Conservation (phyloP, 2,113 vertebrate genomes). For the Corapipo altera region DNA sequence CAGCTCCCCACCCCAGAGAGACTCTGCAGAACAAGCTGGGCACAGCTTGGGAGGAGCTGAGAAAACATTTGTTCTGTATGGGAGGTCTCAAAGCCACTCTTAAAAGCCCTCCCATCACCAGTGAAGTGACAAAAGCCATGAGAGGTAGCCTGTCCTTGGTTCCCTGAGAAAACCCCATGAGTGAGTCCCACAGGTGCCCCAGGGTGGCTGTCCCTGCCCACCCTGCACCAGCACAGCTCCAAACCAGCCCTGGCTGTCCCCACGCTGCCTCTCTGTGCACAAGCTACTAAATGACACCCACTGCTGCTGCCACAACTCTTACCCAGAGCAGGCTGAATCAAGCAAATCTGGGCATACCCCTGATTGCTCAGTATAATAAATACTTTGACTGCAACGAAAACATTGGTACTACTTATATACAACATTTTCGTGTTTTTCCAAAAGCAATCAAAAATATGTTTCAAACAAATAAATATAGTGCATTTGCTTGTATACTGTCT, state of each 20-base stretch:
- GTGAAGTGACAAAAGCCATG: neutral
- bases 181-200: neutral
- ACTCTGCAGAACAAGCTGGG: neutral
- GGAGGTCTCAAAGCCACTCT: neutral
- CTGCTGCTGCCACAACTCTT: neutral
- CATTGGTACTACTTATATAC: neutral
- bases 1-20: neutral
- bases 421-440: neutral
- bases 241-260: neutral
- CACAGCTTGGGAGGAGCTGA: neutral
- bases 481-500: neutral
- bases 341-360: neutral
- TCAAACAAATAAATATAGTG: neutral
- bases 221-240: neutral
- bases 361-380: neutral
- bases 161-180: neutral
- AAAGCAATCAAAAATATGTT: neutral
- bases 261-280: neutral
- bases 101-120: neutral
- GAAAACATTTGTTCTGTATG: neutral
- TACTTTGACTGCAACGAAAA: neutral
- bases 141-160: neutral
- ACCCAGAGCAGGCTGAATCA: neutral
- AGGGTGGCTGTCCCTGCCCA: neutral
- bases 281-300: neutral